Conservation (phyloP, 2,797 vertebrate species). For the Phrynocephalus guinanensis region DNA sequence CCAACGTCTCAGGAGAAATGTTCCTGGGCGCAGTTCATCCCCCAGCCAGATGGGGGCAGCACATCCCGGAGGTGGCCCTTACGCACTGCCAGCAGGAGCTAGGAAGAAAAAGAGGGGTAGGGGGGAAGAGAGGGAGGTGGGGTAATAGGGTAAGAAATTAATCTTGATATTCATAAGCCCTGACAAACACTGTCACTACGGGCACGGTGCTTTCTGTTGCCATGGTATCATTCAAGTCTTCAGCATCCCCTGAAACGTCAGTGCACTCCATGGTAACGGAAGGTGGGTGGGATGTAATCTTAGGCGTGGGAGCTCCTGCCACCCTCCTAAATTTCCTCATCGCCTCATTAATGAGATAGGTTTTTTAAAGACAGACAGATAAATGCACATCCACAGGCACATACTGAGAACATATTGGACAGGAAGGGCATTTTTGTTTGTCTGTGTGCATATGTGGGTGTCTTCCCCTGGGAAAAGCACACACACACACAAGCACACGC, state of each 20-base stretch:
- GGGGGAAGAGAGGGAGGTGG: background rate
- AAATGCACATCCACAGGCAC: background rate
- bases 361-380: background rate
- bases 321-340: background rate
- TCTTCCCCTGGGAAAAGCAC: background rate
- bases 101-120: background rate
- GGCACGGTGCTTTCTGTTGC: background rate
- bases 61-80: background rate
- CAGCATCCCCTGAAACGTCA: conserved; percentile 5
- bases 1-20: conserved; percentile 38
- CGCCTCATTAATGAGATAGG: background rate
- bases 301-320: background rate
- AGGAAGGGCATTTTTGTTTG: too few relatives aligned
- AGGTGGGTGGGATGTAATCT: background rate
- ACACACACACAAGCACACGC: too few relatives aligned
- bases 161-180: background rate
- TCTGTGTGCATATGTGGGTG: background rate
- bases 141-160: background rate
- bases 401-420: too few relatives aligned
- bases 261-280: conserved; percentile 21
- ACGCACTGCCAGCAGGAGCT: conserved; percentile 38
- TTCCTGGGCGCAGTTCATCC: conserved; percentile 28
- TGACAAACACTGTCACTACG: background rate
- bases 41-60: conserved; percentile 23
- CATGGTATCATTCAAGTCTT: conserved; percentile 6